Conservation (phyloP, 2,113 vertebrate species). For the Trogon surrucura region DNA sequence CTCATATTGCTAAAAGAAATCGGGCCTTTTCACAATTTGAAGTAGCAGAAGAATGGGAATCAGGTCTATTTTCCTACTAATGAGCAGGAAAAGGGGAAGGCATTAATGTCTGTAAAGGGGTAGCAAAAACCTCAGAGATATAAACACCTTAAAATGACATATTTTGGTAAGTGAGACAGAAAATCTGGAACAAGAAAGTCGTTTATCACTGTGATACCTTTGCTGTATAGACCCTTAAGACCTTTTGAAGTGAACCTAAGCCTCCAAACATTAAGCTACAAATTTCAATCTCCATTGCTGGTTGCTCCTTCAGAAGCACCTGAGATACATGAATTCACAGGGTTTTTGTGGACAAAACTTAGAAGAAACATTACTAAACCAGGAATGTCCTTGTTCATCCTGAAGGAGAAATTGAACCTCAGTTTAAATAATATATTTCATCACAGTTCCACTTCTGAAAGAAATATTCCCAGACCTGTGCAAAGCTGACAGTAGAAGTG, state of each 20-base stretch:
- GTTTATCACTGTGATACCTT: background rate
- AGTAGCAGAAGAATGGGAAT: background rate
- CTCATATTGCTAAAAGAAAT: background rate
- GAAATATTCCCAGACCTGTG: background rate
- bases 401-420: background rate
- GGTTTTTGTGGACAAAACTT: background rate
- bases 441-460: background rate
- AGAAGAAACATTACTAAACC: background rate
- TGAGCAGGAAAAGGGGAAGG: background rate
- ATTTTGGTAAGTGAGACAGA: background rate
- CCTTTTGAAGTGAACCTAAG: background rate
- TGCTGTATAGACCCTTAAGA: too few species aligned
- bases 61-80: background rate
- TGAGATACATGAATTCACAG: background rate
- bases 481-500: background rate
- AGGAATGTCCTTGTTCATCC: background rate
- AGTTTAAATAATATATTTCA: background rate
- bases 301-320: background rate
- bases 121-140: background rate
- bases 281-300: background rate
- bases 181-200: background rate
- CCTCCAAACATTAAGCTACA: background rate
- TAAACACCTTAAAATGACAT: background rate
- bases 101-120: background rate
- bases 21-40: background rate